Percentiles rank a stretch among this genome's conserved stretches.
phyloP scores from a whole-genome alignment of 2,113 vertebrate genomes.

The Bubo blakistoni region DNA sequence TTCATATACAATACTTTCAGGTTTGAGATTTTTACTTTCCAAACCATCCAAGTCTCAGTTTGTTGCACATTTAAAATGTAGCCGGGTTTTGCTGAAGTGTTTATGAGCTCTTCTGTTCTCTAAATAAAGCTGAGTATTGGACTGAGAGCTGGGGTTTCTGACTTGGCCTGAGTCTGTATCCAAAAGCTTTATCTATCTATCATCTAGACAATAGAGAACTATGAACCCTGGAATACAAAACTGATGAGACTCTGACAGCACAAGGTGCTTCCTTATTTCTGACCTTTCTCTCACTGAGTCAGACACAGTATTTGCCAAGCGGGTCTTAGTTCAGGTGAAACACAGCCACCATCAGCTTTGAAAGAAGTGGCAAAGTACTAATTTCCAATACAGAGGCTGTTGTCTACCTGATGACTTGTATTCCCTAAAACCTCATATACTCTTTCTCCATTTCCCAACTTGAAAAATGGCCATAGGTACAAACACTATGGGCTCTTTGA shows the following conservation, averaged over 20 bases:
- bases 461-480: not conserved
- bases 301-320: not conserved
- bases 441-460: not conserved
- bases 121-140: not conserved
- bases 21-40: not conserved
- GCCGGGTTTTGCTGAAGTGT: not conserved
- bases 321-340: not conserved
- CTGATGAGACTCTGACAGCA: not conserved
- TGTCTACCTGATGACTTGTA: not conserved
- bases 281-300: slow-evolving; percentile 4
- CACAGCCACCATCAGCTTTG: not conserved
- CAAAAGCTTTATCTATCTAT: not conserved
- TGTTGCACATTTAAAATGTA: not conserved
- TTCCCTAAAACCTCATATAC: not conserved
- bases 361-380: not conserved
- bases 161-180: not conserved
- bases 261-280: slow-evolving; percentile 34
- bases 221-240: not conserved
- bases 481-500: not conserved
- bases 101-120: not conserved
- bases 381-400: not conserved
- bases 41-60: not conserved
- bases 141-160: not conserved
- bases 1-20: not conserved
- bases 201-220: not conserved